Percentiles rank a stretch among this genome's conserved stretches.
These are phyloP conservation scores for Orthosia gracilis DNA, from an alignment of 2,888 invertebrate species.

Conservation along the genomic window DNA sequence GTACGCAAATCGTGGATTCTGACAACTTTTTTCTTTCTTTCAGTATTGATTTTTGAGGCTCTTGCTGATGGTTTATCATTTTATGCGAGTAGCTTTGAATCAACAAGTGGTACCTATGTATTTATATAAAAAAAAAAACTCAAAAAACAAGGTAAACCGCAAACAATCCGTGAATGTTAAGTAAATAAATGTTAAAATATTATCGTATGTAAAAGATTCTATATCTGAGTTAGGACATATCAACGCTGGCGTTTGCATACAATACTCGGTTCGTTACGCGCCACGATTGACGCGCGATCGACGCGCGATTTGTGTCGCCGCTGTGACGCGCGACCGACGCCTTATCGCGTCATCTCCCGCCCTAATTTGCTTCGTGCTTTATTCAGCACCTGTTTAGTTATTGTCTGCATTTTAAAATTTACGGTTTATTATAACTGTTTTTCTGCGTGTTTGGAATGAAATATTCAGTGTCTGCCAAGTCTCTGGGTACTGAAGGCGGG, in stretches of 20 bases:
- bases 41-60: constrained; percentile 30
- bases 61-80: constrained; percentile 15
- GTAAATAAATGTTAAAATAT: constrained; percentile 67
- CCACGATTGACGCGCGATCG: constrained; percentile 81
- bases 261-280: constrained; percentile 84
- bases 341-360: constrained; percentile 75
- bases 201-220: constrained; percentile 69
- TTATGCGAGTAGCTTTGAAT: constrained; percentile 35
- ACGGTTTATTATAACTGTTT: constrained; percentile 45
- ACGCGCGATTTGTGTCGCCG: constrained; percentile 75
- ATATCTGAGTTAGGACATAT: constrained; percentile 69
- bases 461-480: constrained; percentile 13
- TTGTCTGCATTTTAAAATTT: constrained; percentile 59
- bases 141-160: constrained; percentile 7
- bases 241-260: constrained; percentile 82
- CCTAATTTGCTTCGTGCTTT: constrained; percentile 83
- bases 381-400: constrained; percentile 79
- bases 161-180: constrained; percentile 36
- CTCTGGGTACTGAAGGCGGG: background rate
- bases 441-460: constrained; percentile 34
- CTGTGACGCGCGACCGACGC: constrained; percentile 67
- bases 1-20: constrained; percentile 66
- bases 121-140: constrained; percentile 5
- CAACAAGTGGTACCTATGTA: constrained; percentile 48
- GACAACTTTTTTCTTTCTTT: constrained; percentile 49